Conservation (phyloP, 2,113 vertebrate species). For the Saccopteryx bilineata region DNA sequence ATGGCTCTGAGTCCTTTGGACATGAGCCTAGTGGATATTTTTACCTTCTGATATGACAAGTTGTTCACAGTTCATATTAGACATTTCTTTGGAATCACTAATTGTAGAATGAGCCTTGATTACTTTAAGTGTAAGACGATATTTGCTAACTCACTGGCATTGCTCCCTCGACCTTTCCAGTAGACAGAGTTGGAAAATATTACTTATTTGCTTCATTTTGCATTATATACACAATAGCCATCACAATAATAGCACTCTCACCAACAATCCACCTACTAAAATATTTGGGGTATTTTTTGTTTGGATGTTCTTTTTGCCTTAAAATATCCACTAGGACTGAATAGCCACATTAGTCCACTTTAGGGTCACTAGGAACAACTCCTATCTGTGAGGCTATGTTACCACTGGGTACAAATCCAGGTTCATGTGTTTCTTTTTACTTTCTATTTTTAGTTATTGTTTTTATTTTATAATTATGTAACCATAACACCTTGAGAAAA, state of each 20-base stretch:
- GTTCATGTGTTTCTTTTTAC: not conserved
- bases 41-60: not conserved
- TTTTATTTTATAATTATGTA: constrained; percentile 28
- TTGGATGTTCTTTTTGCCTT: not conserved
- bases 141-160: not conserved
- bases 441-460: constrained; percentile 41
- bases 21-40: not conserved
- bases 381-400: not conserved
- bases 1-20: not conserved
- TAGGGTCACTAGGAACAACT: not conserved
- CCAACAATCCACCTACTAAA: not conserved
- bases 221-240: not conserved
- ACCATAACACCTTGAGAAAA: not conserved
- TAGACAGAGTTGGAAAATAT: not conserved
- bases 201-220: not conserved
- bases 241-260: not conserved
- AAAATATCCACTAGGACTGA: not conserved
- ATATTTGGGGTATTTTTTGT: not conserved
- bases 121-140: not conserved
- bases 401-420: not conserved
- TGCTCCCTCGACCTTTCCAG: not conserved
- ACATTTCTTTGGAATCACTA: not conserved
- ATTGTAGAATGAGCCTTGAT: not conserved
- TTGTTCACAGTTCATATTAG: not conserved
- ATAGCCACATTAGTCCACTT: not conserved